Evolutionary conservation across 2,888 invertebrate species (phyloP).

Genomic region (Andricus curvator): DNA sequence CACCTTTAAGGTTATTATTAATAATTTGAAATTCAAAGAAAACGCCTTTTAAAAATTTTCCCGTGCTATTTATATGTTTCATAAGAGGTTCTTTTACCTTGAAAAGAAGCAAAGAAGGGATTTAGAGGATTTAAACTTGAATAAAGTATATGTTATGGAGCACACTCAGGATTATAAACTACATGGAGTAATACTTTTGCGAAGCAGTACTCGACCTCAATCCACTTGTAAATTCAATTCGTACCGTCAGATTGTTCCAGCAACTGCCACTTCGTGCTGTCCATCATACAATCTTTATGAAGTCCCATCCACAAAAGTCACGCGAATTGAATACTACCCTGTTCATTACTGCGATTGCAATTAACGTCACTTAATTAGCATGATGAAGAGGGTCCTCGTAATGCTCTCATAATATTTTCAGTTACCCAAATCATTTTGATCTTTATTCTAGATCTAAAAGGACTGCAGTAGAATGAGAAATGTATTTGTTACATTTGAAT

Average conservation of each 20-base stretch:
- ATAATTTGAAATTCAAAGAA: too few species aligned
- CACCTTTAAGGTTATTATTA: too few species aligned
- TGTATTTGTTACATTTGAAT: not conserved
- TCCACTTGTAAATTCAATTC: not conserved
- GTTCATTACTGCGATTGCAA: not conserved
- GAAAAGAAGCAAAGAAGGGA: not conserved
- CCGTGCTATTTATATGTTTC: not conserved
- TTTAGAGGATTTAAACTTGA: not conserved
- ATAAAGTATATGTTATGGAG: not conserved
- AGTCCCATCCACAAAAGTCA: not conserved
- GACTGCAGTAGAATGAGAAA: not conserved
- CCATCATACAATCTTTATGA: not conserved
- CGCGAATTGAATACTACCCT: not conserved
- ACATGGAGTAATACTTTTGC: not conserved
- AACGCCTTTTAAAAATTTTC: too few species aligned
- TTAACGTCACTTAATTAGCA: not conserved
- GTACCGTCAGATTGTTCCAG: not conserved
- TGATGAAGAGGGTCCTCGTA: not conserved
- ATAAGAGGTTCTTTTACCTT: not conserved
- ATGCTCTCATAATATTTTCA: not conserved
- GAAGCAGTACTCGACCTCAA: not conserved
- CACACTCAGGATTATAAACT: not conserved
- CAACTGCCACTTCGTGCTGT: conserved; percentile 2
- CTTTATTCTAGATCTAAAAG: not conserved
- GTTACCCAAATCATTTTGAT: not conserved